A percentile compares a stretch with the other conserved stretches of the same genome.
Evolutionary conservation across 2,113 vertebrate genomes (phyloP).

Genomic region (Phrynosoma platyrhinos): DNA sequence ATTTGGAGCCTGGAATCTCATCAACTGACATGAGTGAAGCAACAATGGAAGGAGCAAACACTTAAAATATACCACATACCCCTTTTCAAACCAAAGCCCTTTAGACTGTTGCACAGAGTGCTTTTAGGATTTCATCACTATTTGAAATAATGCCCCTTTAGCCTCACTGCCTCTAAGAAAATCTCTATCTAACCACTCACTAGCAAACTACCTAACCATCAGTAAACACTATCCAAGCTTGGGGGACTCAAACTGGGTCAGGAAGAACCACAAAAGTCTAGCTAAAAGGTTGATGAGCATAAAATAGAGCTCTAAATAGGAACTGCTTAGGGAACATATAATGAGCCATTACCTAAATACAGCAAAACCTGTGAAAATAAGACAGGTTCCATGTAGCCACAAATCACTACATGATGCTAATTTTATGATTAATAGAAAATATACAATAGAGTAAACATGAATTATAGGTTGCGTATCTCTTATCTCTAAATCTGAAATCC

Average conservation of each 20-base stretch:
- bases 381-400: not conserved
- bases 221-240: not conserved
- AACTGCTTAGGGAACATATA: not conserved
- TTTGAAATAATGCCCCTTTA: not conserved
- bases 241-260: no score
- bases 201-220: not conserved
- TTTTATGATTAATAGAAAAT: not conserved
- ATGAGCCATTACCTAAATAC: not conserved
- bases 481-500: no score
- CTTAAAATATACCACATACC: slow-evolving; percentile 54
- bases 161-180: not conserved
- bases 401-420: not conserved
- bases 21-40: slow-evolving; percentile 1
- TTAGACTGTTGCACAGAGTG: slow-evolving; percentile 7
- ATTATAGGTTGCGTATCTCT: not conserved
- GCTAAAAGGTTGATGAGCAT: not conserved
- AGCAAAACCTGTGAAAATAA: not conserved
- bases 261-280: not conserved
- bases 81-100: slow-evolving; percentile 67
- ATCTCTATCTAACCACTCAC: not conserved
- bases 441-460: not conserved
- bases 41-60: slow-evolving; percentile 54
- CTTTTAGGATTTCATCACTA: slow-evolving; percentile 28
- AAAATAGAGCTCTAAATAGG: not conserved
- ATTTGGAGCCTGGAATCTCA: slow-evolving; percentile 33